These are phyloP conservation scores for Drosophila tripunctata DNA, from an alignment of 2,888 invertebrate genomes.

Conservation along the genomic window DNA sequence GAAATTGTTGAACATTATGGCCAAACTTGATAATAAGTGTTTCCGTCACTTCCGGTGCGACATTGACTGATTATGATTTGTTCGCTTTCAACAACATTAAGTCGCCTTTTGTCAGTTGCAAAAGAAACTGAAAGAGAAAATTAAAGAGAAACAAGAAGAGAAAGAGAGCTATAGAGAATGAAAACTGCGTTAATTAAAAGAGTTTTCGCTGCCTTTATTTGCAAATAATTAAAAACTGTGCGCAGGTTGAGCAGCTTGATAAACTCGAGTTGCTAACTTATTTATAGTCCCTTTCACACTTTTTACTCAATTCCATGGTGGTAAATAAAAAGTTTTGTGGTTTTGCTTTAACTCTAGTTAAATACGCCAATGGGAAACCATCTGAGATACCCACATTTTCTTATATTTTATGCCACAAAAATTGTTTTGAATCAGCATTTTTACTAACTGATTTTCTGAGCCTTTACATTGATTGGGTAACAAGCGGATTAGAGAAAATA, in stretches of 20 bases:
- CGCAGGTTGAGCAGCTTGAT: conserved; percentile 30
- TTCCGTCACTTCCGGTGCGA: conserved; percentile 77
- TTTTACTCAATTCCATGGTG: conserved; percentile 38
- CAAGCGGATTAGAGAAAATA: too few relatives aligned
- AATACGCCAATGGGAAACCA: conserved; percentile 3
- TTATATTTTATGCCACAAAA: conserved; percentile 11
- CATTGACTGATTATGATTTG: conserved; percentile 80
- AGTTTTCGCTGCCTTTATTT: conserved; percentile 63
- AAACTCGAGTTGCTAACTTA: conserved; percentile 57
- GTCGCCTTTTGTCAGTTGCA: background rate
- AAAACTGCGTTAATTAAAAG: conserved; percentile 60
- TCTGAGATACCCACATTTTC: conserved; percentile 53
- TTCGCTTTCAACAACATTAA: conserved; percentile 52
- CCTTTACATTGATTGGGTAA: too few relatives aligned
- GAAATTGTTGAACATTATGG: conserved; percentile 70
- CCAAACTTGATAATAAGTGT: conserved; percentile 57
- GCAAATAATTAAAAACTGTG: conserved; percentile 73
- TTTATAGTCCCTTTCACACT: conserved; percentile 63
- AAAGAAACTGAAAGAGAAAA: background rate
- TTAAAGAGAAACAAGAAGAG: background rate
- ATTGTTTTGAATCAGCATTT: conserved; percentile 69
- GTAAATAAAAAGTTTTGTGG: conserved; percentile 47
- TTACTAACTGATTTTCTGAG: conserved; percentile 61
- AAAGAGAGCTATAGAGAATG: background rate
- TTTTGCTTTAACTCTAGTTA: background rate